phyloP scores from a whole-genome alignment of 2,888 invertebrate species.

The Achlya flavicornis region DNA sequence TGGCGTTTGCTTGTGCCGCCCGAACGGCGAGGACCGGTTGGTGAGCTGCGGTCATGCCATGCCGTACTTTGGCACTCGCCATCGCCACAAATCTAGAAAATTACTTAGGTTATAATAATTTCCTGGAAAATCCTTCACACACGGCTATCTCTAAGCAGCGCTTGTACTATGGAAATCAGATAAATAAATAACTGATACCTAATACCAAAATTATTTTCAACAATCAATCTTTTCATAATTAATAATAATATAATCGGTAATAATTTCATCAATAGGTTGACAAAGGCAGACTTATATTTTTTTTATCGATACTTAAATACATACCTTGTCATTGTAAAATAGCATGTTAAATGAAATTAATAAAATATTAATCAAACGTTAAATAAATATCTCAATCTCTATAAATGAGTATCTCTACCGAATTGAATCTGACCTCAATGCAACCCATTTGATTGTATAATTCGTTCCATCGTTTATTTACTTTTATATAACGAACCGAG shows the following conservation, averaged over 20 bases:
- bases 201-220: too few species aligned
- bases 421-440: conserved; percentile 36
- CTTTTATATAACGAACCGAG: conserved; percentile 20
- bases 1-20: conserved; percentile 24
- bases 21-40: conserved; percentile 51
- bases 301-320: too few species aligned
- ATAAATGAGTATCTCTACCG: too few species aligned
- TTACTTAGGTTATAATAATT: background rate
- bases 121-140: too few species aligned
- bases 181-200: too few species aligned
- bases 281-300: too few species aligned
- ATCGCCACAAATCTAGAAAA: background rate
- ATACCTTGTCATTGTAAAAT: too few species aligned
- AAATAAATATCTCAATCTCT: background rate
- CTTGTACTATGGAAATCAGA: too few species aligned
- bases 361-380: background rate
- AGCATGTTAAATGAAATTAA: conserved; percentile 16
- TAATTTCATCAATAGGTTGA: too few species aligned
- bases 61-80: conserved; percentile 1
- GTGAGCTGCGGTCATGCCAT: conserved; percentile 56
- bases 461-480: conserved; percentile 34
- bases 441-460: conserved; percentile 17
- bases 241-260: too few species aligned
- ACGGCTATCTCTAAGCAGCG: too few species aligned
- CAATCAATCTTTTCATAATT: too few species aligned